A percentile compares a stretch with the other conserved stretches of the same genome.
These are phyloP conservation scores for Alectoris magna DNA, from an alignment of 2,797 vertebrate genomes.

Conservation along the genomic window DNA sequence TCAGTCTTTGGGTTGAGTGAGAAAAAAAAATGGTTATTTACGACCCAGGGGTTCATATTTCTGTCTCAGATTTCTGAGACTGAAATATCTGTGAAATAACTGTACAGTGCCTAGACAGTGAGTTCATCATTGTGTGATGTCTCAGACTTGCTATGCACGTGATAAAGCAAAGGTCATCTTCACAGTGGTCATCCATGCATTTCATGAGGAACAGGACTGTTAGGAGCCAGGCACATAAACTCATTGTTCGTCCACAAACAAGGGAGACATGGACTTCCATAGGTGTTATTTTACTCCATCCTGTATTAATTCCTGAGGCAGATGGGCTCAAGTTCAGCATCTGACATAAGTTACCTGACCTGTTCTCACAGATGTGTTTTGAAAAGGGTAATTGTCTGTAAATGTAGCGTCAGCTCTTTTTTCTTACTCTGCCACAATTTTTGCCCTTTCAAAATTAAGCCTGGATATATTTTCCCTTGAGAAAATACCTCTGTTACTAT, in stretches of 20 bases:
- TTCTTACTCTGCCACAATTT: background rate
- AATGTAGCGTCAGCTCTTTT: background rate
- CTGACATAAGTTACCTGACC: background rate
- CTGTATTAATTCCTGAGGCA: background rate
- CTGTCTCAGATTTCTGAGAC: slow-evolving; percentile 31
- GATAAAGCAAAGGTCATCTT: slow-evolving; percentile 15
- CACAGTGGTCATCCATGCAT: background rate
- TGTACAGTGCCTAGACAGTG: slow-evolving; percentile 39
- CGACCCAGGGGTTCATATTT: background rate
- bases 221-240: background rate
- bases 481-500: background rate
- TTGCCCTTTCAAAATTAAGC: slow-evolving; percentile 11
- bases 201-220: rapidly evolving
- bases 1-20: background rate
- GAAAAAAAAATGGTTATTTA: slow-evolving; percentile 44
- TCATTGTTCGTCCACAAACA: background rate
- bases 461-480: background rate
- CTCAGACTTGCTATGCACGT: background rate
- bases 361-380: background rate
- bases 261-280: background rate
- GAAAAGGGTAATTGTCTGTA: background rate
- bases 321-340: background rate
- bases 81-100: background rate
- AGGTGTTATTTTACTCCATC: background rate
- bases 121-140: slow-evolving; percentile 1